phyloP scores from a whole-genome alignment of 2,888 invertebrate genomes.

The Hipparchia sbordonii region DNA sequence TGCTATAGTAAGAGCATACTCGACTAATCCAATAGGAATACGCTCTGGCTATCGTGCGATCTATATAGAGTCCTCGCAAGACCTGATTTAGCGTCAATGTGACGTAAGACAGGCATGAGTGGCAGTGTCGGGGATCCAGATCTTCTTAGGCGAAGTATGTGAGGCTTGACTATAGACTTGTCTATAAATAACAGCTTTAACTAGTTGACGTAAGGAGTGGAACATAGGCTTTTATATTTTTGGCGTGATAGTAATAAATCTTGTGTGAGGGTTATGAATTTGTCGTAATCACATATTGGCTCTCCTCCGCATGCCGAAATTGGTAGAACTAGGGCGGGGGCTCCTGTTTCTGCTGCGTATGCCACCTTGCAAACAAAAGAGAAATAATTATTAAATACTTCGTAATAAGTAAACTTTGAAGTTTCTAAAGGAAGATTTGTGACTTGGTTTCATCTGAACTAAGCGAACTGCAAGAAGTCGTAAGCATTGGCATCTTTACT shows the following conservation, averaged over 20 bases:
- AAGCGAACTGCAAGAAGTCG: too few species aligned
- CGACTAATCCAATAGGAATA: too few species aligned
- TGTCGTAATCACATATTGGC: slow-evolving; percentile 72
- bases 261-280: slow-evolving; percentile 66
- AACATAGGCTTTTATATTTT: slow-evolving; percentile 42
- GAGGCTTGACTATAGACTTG: too few species aligned
- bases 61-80: too few species aligned
- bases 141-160: background rate
- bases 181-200: background rate
- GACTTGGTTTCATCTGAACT: too few species aligned
- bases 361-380: slow-evolving; percentile 59
- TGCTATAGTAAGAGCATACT: too few species aligned
- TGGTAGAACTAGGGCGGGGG: slow-evolving; percentile 56
- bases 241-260: slow-evolving; percentile 54
- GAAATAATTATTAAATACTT: background rate
- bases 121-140: background rate
- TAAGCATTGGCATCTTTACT: too few species aligned
- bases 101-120: too few species aligned
- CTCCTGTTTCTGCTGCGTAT: slow-evolving; percentile 66
- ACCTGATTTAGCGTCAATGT: too few species aligned
- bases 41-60: too few species aligned
- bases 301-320: slow-evolving; percentile 73
- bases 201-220: slow-evolving; percentile 34
- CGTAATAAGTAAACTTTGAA: background rate
- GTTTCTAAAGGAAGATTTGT: too few species aligned